phyloP scores from a whole-genome alignment of 2,797 vertebrate species.

The Tapirus indicus region DNA sequence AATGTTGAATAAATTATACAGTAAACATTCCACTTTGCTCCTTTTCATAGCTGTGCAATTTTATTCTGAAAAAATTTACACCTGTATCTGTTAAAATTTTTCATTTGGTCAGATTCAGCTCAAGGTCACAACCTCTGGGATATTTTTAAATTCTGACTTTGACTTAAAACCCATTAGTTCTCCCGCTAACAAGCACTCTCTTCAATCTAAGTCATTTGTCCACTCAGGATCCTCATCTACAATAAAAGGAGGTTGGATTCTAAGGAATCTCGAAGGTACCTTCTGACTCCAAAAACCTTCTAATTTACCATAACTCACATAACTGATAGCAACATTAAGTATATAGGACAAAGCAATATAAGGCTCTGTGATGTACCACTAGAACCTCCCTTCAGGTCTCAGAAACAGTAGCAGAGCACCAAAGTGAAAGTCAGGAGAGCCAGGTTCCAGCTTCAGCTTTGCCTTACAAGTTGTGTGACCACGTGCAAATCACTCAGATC shows the following conservation, averaged over 20 bases:
- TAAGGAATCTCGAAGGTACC: neutral
- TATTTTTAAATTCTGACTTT: neutral
- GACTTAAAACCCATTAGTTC: neutral
- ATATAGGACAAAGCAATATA: neutral
- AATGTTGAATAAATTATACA: neutral
- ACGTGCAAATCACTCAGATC: neutral
- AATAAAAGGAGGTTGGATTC: neutral
- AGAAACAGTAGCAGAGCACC: neutral
- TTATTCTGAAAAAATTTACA: neutral
- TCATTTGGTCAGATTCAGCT: neutral
- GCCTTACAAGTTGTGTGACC: neutral
- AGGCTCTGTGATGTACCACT: neutral
- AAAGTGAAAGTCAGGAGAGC: neutral
- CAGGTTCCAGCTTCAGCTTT: neutral
- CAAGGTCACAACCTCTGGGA: neutral
- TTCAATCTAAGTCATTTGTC: neutral
- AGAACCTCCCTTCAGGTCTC: neutral
- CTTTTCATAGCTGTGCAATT: neutral
- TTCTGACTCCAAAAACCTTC: neutral
- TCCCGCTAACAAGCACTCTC: neutral
- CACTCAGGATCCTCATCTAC: neutral
- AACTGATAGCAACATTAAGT: neutral
- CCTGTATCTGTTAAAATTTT: neutral
- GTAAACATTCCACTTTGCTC: neutral
- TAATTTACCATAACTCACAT: neutral